Evolutionary conservation across 1,140 invertebrate species (phyloP), one percentile per base, ranked within the genome.

Genomic region (Ips typographus): DNA sequence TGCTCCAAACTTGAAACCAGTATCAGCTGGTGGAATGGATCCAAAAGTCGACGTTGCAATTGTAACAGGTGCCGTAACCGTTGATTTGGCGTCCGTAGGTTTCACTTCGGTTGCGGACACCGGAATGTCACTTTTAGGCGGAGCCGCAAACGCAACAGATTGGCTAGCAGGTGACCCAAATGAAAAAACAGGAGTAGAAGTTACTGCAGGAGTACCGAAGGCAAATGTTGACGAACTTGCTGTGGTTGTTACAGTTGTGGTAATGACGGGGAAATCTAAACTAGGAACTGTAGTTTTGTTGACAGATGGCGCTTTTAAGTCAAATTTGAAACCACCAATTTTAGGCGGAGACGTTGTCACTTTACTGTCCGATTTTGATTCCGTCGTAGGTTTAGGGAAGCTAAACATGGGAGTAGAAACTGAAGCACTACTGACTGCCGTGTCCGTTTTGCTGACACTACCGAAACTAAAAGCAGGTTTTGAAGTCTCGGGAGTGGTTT

Each of bases 331-430:
- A 6, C 57, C 57, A 40, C 57, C 57, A n/a, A 36, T 5, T 36
- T 59, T 59, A 40, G 40, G 42, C 44, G 44, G 44, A 49, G 44
- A 49, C 7, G 22, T 49, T 3, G 7, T 49, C 7, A 8, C 22
- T 22, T 22, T 22, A 22, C 22, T 22, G 22, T 22, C 22, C 22
- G 22, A 22, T 22, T 22, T 22, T 22, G 22, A 42, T 40, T 77
- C 72, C 36, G 73, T 75, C 42, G 40, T 43, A 40, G 71, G 36
- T 47, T 43, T 57, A 44, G 64, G 64, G 40, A 52, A 65, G 43
- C 73, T 59, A 8, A 76, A 55, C 44, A 77, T 76, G n/a, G 73
- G 72, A 8, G 72, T 70, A 49, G 3, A 3, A 49, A 49, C 43
- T 44, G 43, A 44, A 8, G 43, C 44, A 49, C 22, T 22, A 22